Conservation (phyloP, 2,888 invertebrate species). For the Troides aeacus region DNA sequence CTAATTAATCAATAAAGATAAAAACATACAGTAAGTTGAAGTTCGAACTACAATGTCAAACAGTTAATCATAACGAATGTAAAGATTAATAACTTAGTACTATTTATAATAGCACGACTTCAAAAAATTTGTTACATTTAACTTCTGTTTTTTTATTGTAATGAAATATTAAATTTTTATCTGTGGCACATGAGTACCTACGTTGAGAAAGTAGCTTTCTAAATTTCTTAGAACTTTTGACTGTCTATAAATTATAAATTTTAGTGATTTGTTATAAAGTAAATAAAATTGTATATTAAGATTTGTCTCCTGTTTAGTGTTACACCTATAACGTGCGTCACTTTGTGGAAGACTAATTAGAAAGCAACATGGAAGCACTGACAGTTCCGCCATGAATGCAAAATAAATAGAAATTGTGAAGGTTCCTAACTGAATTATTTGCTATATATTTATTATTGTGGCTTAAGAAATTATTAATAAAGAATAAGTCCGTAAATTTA, state of each 20-base stretch:
- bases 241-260: constrained; percentile 41
- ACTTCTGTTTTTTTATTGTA: constrained; percentile 3
- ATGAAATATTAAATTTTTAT: constrained; percentile 14
- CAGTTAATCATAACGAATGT: not conserved
- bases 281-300: constrained; percentile 21
- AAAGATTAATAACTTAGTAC: not conserved
- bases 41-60: no score
- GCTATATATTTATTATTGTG: constrained; percentile 17
- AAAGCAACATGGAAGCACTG: constrained; percentile 81
- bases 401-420: constrained; percentile 79
- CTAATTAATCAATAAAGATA: no score
- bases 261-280: constrained; percentile 26
- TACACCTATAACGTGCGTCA: constrained; percentile 31
- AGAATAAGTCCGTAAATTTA: not conserved
- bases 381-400: constrained; percentile 82
- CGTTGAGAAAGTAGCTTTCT: constrained; percentile 75
- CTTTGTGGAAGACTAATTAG: constrained; percentile 46
- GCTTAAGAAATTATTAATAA: not conserved
- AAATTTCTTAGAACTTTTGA: constrained; percentile 53
- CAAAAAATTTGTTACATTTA: not conserved
- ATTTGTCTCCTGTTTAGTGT: constrained; percentile 34
- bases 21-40: no score
- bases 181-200: constrained; percentile 35
- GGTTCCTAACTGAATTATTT: constrained; percentile 47
- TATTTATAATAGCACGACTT: not conserved